A percentile compares a stretch with the other conserved stretches of the same genome.
These are phyloP conservation scores for Otus scops DNA, from an alignment of 2,797 vertebrate species.

Conservation along the genomic window DNA sequence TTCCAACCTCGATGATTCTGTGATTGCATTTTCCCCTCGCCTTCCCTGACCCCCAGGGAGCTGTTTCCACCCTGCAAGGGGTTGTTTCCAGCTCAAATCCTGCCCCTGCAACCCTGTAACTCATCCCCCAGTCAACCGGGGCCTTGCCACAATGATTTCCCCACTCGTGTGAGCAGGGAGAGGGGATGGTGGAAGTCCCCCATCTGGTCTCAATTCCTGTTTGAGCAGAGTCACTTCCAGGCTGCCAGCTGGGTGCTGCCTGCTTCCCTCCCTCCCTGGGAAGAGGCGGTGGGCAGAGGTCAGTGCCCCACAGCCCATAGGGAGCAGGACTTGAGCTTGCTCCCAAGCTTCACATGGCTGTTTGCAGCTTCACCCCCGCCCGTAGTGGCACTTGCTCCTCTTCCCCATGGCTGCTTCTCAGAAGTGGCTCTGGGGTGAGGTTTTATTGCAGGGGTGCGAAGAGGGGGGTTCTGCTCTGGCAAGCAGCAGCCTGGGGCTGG, in stretches of 20 bases:
- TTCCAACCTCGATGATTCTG: too few relatives aligned
- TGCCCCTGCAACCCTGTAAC: background rate
- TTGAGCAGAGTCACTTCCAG: background rate
- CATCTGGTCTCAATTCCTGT: conserved; percentile 31
- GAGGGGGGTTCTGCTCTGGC: background rate
- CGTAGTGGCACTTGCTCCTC: background rate
- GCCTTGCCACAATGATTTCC: background rate
- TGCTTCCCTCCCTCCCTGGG: fast-evolving
- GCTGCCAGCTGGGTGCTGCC: background rate
- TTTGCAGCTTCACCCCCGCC: background rate
- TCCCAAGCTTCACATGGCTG: fast-evolving
- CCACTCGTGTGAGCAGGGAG: background rate
- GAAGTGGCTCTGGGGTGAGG: background rate
- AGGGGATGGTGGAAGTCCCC: conserved; percentile 17
- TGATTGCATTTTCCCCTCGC: background rate
- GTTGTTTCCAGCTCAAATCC: background rate
- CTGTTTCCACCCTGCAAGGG: background rate
- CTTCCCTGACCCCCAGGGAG: background rate
- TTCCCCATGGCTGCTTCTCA: background rate
- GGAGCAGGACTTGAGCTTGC: fast-evolving
- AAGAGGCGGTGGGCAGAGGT: background rate
- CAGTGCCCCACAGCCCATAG: fast-evolving
- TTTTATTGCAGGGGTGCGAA: background rate
- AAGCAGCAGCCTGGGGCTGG: background rate
- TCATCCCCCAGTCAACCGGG: fast-evolving